Conservation (phyloP, 2,888 invertebrate species). For the Erebia ligea region DNA sequence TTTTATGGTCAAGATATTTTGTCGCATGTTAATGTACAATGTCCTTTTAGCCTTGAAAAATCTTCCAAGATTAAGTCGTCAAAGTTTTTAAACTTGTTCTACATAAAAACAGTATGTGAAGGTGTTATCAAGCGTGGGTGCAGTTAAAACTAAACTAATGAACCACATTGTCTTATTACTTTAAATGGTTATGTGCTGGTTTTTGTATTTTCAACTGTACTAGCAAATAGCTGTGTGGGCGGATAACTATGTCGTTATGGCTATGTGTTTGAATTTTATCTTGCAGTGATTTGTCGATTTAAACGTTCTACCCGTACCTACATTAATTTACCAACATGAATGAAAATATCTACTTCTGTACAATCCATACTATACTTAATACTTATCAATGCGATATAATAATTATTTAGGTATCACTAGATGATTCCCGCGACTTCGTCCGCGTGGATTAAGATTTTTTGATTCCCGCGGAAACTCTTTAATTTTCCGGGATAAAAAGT, state of each 20-base stretch:
- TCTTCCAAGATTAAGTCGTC: conserved; percentile 40
- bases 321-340: background rate
- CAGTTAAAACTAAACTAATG: conserved; percentile 66
- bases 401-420: no score
- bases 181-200: conserved; percentile 66
- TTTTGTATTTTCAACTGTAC: conserved; percentile 70
- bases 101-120: conserved; percentile 43
- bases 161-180: conserved; percentile 80
- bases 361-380: no score
- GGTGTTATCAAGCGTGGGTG: conserved; percentile 62
- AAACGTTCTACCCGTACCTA: background rate
- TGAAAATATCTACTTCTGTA: background rate
- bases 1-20: conserved; percentile 36
- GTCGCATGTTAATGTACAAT: conserved; percentile 22
- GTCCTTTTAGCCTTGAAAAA: conserved; percentile 42
- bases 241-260: conserved; percentile 39
- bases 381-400: no score
- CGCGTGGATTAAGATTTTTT: no score
- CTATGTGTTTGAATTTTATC: conserved; percentile 1
- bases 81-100: conserved; percentile 41
- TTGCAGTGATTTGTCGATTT: conserved; percentile 8
- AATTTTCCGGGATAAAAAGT: no score
- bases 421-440: no score
- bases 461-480: no score
- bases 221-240: conserved; percentile 70